Evolutionary conservation across 2,797 vertebrate species (phyloP), one percentile per base, ranked within the genome.

Genomic region (Podarcis siculus): DNA sequence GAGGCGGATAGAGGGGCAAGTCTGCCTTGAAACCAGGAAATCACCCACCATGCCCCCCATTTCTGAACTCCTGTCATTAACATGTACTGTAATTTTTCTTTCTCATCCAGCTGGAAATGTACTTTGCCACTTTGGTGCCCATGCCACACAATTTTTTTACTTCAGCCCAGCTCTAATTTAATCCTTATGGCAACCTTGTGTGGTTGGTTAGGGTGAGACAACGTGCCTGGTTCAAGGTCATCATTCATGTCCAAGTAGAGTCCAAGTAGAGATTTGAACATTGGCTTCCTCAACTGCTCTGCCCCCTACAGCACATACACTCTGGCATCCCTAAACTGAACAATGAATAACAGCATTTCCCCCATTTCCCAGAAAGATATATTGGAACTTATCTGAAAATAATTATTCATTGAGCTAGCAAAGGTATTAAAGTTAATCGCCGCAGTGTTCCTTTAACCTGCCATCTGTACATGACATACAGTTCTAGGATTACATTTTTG

Each of bases 341-440:
- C 90, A 79, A 1, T 64, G 88, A 75, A 86, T 92, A 89, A 71
- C 23, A 84, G 37, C 23, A 78, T 85, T 86, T 67, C 91, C 7
- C 55, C 79, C 76, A 9, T n/a, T 87, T 17, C 72, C 76, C 84
- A 77, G 82, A 58, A 75, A 86, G 76, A 17, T n/a, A 55, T 77
- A 30, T 81, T 89, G 66, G 25, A 83, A 89, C 80, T 85, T 92
- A 30, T 88, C 92, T 91, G 92, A 81, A 93, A 91, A 66, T 66
- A 90, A 93, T 89, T 84, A 93, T 92, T 86, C 71, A 87, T 87
- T 92, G 88, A 89, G 84, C 64, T 94, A 93, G 84, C 21, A 86
- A 49, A 94, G 90, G 23, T 91, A 92, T 94, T 94, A 94, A 64
- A 93, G 58, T 45, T 95, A 82, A 94, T 93, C 69, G 49, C 91